Base-by-base conservation (phyloP, 2,113 vertebrate species). In the Felis chaus region DNA sequence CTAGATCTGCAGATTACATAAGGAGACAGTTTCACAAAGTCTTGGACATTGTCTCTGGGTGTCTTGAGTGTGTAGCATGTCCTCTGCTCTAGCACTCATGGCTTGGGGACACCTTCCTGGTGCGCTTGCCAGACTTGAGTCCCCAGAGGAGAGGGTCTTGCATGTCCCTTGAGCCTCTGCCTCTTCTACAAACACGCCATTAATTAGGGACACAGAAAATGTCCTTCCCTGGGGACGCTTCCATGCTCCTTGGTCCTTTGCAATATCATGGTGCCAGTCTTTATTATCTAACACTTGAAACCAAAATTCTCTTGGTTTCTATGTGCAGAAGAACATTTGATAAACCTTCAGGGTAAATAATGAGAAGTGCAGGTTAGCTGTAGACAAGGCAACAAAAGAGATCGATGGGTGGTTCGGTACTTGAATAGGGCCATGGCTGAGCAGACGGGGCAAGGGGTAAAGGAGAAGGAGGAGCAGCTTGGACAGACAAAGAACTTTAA, bases 301-400 rank as follows among this genome's bases (percentile, higher is more conserved):
- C 36, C 50, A n/a, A 95, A 85, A 85, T 94, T 93, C 31, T 86
- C 61, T 94, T 86, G 45, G 6, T 79, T 78, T 53, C 53, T 94
- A 94, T 85, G 15, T 55, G 12, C 48, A 73, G 83, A 61, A 89
- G 91, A 94, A 91, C 41, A 80, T 73, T 63, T 78, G 80, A 71
- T 57, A 89, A 89, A 87, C 7, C 63, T 94, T 13, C 33, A 18
- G 33, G 1, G 4, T 73, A 53, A 76, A 88, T 33, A 18, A 33
- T 25, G 41, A 82, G 36, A 78, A 18, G 5, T 27, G 16, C 25
- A 5, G 14, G 11, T 89, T 91, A 21, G 45, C 66, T 86, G 15
- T 19, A 85, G 76, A 80, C 10, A 45, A 83, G 23, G 5, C 33
- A 71, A 73, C 16, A 11, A 7, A 39, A 71, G 50, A 27, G 7